phyloP scores from a whole-genome alignment of 2,113 vertebrate genomes.

The Ranitomeya imitator region DNA sequence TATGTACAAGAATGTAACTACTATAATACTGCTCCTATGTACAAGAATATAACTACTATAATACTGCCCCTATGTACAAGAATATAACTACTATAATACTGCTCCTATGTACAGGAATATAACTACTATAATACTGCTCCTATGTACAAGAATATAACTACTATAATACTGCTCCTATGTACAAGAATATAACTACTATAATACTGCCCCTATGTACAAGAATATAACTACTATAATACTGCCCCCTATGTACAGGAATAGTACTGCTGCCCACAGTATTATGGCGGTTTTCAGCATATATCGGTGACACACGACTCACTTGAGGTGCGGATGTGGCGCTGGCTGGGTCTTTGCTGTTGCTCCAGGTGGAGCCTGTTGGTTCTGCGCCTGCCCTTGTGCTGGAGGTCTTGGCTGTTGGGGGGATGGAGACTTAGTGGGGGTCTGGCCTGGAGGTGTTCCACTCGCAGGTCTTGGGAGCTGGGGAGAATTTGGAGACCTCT shows the following conservation, averaged over 20 bases:
- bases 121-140: too few species aligned
- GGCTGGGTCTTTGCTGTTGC: conserved; percentile 76
- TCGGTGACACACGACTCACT: conserved; percentile 74
- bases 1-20: too few species aligned
- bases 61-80: too few species aligned
- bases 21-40: too few species aligned
- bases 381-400: conserved; percentile 69
- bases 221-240: conserved; percentile 11
- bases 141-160: too few species aligned
- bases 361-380: conserved; percentile 73
- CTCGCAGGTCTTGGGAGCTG: conserved; percentile 84
- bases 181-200: too few species aligned
- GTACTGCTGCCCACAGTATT: too few species aligned
- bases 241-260: background rate
- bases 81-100: too few species aligned
- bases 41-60: too few species aligned
- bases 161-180: too few species aligned
- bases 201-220: background rate
- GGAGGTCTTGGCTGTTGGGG: conserved; percentile 71
- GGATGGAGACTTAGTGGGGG: conserved; percentile 80
- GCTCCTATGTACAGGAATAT: too few species aligned
- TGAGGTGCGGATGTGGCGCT: conserved; percentile 80
- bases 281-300: too few species aligned
- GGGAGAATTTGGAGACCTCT: conserved; percentile 88
- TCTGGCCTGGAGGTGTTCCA: conserved; percentile 84